phyloP scores from a whole-genome alignment of 2,888 invertebrate species.

The Sarcophaga rosellei region DNA sequence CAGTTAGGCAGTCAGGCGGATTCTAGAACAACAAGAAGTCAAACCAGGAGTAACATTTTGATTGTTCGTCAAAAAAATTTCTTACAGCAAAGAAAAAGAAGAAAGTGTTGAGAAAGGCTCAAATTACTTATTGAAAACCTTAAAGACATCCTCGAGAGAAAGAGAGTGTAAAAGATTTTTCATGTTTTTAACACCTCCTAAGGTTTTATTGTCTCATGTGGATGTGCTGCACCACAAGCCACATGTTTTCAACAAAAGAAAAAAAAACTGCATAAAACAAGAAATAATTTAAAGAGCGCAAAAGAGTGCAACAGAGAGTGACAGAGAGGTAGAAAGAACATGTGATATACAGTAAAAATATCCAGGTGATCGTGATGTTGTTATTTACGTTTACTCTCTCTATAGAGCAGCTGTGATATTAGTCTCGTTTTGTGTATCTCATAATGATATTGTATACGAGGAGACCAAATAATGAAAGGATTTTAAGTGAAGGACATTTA shows the following conservation, averaged over 20 bases:
- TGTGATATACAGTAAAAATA: constrained; percentile 12
- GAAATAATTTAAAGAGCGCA: background rate
- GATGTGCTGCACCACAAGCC: constrained; percentile 45
- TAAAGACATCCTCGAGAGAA: constrained; percentile 26
- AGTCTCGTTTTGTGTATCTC: constrained; percentile 19
- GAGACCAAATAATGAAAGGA: constrained; percentile 10
- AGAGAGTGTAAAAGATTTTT: constrained; percentile 8
- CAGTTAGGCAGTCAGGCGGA: background rate
- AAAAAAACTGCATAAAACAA: background rate
- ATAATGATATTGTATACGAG: constrained; percentile 33
- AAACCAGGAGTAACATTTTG: constrained; percentile 45
- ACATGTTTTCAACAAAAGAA: constrained; percentile 24
- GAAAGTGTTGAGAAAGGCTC: constrained; percentile 38
- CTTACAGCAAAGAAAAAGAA: background rate
- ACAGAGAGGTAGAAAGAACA: background rate
- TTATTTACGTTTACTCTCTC: background rate
- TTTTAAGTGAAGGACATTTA: background rate
- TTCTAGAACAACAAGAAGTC: constrained; percentile 48
- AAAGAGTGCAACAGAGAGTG: background rate
- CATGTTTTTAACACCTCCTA: constrained; percentile 60
- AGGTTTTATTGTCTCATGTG: constrained; percentile 53
- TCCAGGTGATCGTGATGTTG: constrained; percentile 53
- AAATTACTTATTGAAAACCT: background rate
- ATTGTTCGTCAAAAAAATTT: constrained; percentile 8
- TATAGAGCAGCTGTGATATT: constrained; percentile 47